phyloP scores from a whole-genome alignment of 1,140 invertebrate genomes.

The Rhopalosiphum maidis region DNA sequence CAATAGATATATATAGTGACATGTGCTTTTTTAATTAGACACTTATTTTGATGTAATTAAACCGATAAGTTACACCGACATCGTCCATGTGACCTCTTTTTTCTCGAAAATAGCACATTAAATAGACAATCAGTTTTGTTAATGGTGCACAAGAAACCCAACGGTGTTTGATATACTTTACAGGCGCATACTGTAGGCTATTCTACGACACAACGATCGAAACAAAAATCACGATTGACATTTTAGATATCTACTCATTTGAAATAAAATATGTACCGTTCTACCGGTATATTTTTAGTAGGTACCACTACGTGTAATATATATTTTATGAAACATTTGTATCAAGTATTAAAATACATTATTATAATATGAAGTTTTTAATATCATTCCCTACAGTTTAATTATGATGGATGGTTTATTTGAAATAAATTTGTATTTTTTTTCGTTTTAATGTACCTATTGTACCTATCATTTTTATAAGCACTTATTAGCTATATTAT shows the following conservation, averaged over 20 bases:
- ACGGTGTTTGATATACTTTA: background rate
- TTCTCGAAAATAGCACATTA: background rate
- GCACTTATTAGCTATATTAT: too few species aligned
- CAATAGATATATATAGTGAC: background rate
- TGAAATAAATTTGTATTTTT: background rate
- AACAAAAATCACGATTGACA: background rate
- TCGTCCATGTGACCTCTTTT: constrained; percentile 9
- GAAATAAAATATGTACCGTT: background rate
- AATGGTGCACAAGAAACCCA: background rate
- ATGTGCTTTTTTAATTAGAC: background rate
- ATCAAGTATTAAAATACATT: background rate
- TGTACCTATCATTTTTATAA: background rate
- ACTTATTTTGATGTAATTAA: constrained; percentile 8
- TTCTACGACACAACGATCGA: background rate
- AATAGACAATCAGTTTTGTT: background rate
- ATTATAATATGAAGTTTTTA: background rate
- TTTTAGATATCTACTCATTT: background rate
- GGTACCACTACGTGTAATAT: too few species aligned
- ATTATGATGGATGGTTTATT: background rate
- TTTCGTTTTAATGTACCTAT: background rate
- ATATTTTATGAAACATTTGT: background rate
- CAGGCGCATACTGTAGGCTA: background rate
- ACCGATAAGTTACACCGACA: constrained; percentile 15
- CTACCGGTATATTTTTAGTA: background rate
- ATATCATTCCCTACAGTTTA: background rate